phyloP scores from a whole-genome alignment of 2,888 invertebrate species.

The Drosophila sordidula region DNA sequence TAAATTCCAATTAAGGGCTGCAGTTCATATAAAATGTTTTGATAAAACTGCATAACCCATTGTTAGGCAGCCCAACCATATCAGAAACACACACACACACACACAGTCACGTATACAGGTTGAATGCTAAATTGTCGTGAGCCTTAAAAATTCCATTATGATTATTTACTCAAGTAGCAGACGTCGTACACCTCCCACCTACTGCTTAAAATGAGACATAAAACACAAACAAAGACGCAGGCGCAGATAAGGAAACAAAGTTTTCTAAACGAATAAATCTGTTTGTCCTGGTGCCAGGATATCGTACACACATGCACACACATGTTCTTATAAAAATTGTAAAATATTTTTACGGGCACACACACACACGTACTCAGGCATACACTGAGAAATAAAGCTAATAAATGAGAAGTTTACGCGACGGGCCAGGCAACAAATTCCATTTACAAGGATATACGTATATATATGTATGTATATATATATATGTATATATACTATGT shows the following conservation, averaged over 20 bases:
- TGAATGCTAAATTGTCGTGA: slow-evolving; percentile 73
- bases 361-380: slow-evolving; percentile 8
- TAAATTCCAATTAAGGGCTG: slow-evolving; percentile 67
- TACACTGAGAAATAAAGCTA: slow-evolving; percentile 51
- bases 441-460: slow-evolving; percentile 65
- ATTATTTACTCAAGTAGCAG: slow-evolving; percentile 72
- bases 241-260: slow-evolving; percentile 71
- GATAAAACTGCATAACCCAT: slow-evolving; percentile 51
- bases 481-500: not conserved
- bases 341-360: slow-evolving; percentile 64
- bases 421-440: slow-evolving; percentile 67
- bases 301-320: slow-evolving; percentile 26
- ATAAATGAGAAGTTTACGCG: slow-evolving; percentile 79
- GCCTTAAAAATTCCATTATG: slow-evolving; percentile 79
- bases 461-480: slow-evolving; percentile 1
- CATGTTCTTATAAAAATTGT: slow-evolving; percentile 66
- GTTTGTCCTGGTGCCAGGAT: slow-evolving; percentile 75
- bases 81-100: slow-evolving; percentile 13
- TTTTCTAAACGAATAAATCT: slow-evolving; percentile 80
- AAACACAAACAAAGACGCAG: slow-evolving; percentile 63
- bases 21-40: slow-evolving; percentile 44
- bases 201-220: slow-evolving; percentile 33
- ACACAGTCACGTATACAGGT: slow-evolving; percentile 16
- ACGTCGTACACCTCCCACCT: not conserved
- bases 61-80: slow-evolving; percentile 44